phyloP scores from a whole-genome alignment of 2,113 vertebrate genomes.

The Bubo scandiacus region DNA sequence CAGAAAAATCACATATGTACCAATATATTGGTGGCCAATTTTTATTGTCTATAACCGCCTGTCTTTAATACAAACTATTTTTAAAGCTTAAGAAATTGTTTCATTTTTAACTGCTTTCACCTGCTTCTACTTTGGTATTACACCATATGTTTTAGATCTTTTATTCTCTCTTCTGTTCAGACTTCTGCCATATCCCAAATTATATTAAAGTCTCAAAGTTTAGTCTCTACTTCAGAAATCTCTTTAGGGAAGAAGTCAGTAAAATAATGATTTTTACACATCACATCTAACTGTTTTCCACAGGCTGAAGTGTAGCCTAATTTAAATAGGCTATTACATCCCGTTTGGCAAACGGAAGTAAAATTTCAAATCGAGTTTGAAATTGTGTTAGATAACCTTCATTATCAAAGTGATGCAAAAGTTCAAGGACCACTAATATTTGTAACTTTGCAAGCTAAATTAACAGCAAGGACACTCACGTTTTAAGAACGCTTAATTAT shows the following conservation, averaged over 20 bases:
- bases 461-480: neutral
- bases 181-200: neutral
- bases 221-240: conserved; percentile 18
- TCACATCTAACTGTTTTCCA: neutral
- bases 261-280: neutral
- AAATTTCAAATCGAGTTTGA: neutral
- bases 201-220: neutral
- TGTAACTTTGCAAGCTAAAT: neutral
- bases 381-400: neutral
- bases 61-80: conserved; percentile 75
- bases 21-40: conserved; percentile 64
- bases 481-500: neutral
- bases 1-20: conserved; percentile 69
- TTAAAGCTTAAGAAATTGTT: conserved; percentile 73
- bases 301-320: neutral
- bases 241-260: neutral
- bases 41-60: conserved; percentile 72
- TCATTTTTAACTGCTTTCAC: conserved; percentile 80
- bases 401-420: neutral
- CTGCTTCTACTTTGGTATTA: conserved; percentile 85
- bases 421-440: neutral
- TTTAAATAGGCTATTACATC: neutral
- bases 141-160: conserved; percentile 86
- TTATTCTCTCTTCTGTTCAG: neutral
- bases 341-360: neutral